Evolutionary conservation across 2,888 invertebrate genomes (phyloP).

Genomic region (Epirrita christyi): DNA sequence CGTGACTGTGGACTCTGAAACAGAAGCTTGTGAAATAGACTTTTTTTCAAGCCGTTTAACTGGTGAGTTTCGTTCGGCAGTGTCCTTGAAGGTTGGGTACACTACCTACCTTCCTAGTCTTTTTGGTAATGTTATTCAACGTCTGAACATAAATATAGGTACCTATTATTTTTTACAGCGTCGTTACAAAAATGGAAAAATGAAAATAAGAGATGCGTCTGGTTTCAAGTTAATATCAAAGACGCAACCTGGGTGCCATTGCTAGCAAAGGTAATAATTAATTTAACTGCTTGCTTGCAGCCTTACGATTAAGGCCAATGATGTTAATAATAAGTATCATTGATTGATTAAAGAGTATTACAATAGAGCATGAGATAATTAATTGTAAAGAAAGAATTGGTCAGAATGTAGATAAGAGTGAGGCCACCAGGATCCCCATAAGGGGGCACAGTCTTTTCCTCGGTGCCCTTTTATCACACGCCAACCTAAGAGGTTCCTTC

Average conservation of each 20-base stretch:
- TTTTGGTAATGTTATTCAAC: neutral
- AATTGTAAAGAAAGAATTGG: no score
- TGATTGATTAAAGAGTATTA: no score
- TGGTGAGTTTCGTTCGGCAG: constrained; percentile 73
- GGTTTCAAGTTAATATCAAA: constrained; percentile 91
- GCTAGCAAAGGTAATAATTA: constrained; percentile 85
- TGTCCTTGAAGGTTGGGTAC: neutral
- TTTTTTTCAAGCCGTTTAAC: constrained; percentile 82
- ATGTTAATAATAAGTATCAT: no score
- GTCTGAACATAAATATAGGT: neutral
- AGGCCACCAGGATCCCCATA: no score
- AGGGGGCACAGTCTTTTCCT: no score
- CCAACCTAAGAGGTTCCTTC: no score
- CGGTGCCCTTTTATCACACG: no score
- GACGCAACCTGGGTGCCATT: constrained; percentile 91
- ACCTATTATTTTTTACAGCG: constrained; percentile 68
- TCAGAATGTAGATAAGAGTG: no score
- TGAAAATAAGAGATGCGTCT: constrained; percentile 88
- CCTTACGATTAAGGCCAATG: no score
- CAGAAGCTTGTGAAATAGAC: constrained; percentile 80
- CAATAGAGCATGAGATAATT: no score
- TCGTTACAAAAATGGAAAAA: constrained; percentile 88
- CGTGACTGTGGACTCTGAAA: constrained; percentile 87
- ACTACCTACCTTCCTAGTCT: no score
- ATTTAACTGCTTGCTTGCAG: no score